Evolutionary conservation across 2,797 vertebrate genomes (phyloP).

Genomic region (Chanos chanos): DNA sequence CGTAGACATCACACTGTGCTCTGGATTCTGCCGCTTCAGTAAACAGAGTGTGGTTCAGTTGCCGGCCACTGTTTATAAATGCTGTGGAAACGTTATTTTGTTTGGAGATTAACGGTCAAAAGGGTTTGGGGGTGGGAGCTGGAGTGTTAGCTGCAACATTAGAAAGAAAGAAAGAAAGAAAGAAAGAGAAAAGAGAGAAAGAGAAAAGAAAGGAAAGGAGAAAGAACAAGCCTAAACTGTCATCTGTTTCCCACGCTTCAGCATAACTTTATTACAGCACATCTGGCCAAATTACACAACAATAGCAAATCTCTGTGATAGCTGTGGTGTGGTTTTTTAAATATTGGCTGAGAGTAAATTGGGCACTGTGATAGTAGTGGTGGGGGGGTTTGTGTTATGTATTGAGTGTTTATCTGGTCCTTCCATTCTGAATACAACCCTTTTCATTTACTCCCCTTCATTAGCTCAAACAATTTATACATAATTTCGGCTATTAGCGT

Average conservation of each 20-base stretch:
- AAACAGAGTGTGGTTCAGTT: constrained; percentile 69
- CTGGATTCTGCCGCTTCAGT: constrained; percentile 68
- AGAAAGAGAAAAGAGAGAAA: constrained; percentile 47
- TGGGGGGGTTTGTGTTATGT: constrained; percentile 35
- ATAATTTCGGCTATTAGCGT: too few relatives aligned
- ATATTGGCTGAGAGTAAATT: constrained; percentile 61
- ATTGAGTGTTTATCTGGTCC: too few relatives aligned
- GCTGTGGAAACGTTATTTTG: constrained; percentile 70
- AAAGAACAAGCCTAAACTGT: constrained; percentile 60
- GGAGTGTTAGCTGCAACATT: constrained; percentile 31
- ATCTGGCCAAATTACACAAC: constrained; percentile 74
- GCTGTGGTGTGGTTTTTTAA: constrained; percentile 48
- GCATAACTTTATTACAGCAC: constrained; percentile 68
- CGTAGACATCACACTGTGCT: constrained; percentile 63
- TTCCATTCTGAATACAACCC: too few relatives aligned
- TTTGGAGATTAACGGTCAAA: constrained; percentile 75
- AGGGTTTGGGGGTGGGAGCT: constrained; percentile 55
- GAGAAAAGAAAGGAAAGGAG: too few relatives aligned
- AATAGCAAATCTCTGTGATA: constrained; percentile 63
- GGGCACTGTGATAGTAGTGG: constrained; percentile 42
- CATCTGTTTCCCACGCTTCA: constrained; percentile 71
- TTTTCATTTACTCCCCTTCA: too few relatives aligned
- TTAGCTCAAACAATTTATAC: too few relatives aligned
- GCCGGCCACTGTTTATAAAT: constrained; percentile 59
- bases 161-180: constrained; percentile 9